Base-by-base conservation (phyloP, 2,888 invertebrate genomes). In the Rapana venosa region DNA sequence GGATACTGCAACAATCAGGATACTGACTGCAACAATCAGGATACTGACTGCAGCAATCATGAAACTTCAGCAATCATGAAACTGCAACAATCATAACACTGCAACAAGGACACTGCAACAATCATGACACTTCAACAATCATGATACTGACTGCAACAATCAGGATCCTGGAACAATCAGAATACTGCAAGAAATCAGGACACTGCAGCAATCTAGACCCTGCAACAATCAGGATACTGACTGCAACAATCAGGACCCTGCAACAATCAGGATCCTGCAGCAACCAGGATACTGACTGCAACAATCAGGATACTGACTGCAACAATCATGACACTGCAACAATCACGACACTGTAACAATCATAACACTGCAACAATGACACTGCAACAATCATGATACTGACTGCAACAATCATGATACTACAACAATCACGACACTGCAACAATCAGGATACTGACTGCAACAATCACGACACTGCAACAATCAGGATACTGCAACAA, bases 401-500 rank as follows among this genome's bases (percentile, higher is more conserved):
- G 26, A n/a, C n/a, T n/a, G n/a, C 11, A 74, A 74, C 15, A 61
- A 61, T 61, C 47, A 61, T 8, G 13, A 61, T 20, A 88, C 4
- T 83, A n/a, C 74, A 74, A 30, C 74, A 74, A 74, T n/a, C 17
- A 74, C 2, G 11, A 74, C 11, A 74, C 74, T 22, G 26, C 30
- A 74, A 74, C 58, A 58, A 58, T n/a, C 61, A 61, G n/a, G n/a
- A 61, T 20, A 4, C 2, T 20, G 47, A 47, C 47, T 47, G 47
- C 8, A 47, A 8, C 47, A 47, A 47, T 47, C 47, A 47, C 47
- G 8, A 5, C 8, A 47, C 47, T 47, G 47, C 47, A 47, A 47
- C 47, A 47, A n/a, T n/a, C n/a, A n/a, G n/a, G n/a, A n/a, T n/a
- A n/a, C 95, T 95, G 85, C 17, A 20, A 30, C 74, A 74, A 74